Evolutionary conservation across 2,113 vertebrate species (phyloP).

Genomic region (Nannospalax galili): DNA sequence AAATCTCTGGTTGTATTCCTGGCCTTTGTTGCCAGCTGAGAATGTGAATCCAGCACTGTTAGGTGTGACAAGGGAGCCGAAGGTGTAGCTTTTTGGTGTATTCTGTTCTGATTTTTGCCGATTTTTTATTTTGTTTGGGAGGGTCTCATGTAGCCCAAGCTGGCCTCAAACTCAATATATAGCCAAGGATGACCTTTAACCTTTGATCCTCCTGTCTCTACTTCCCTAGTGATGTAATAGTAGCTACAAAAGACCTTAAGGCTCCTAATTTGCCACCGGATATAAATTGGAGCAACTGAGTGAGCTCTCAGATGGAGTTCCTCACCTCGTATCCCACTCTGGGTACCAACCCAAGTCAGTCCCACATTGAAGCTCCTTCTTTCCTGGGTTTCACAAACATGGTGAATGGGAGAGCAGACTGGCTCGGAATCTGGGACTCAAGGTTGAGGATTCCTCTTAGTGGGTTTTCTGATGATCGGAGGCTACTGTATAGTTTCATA

Average conservation of each 20-base stretch:
- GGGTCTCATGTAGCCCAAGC: not conserved
- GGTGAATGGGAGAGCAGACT: not conserved
- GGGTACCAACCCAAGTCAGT: not conserved
- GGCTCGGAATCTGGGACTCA: not conserved
- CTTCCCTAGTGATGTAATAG: not conserved
- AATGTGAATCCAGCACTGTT: not conserved
- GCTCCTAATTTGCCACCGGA: not conserved
- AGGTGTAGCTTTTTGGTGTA: not conserved
- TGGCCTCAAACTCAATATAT: not conserved
- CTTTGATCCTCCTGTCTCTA: not conserved
- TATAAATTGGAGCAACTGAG: not conserved
- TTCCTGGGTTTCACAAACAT: not conserved
- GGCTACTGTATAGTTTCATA: no score
- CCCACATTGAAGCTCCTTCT: not conserved
- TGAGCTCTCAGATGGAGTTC: not conserved
- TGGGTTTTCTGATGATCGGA: not conserved
- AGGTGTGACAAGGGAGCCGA: not conserved
- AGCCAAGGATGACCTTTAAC: not conserved
- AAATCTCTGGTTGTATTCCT: not conserved
- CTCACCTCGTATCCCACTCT: not conserved
- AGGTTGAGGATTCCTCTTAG: not conserved
- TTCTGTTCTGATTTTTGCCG: not conserved
- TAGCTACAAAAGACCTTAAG: not conserved
- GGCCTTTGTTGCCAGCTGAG: not conserved
- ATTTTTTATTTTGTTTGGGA: not conserved